Conservation (phyloP, 1,140 invertebrate genomes). For the Cataglyphis hispanica region DNA sequence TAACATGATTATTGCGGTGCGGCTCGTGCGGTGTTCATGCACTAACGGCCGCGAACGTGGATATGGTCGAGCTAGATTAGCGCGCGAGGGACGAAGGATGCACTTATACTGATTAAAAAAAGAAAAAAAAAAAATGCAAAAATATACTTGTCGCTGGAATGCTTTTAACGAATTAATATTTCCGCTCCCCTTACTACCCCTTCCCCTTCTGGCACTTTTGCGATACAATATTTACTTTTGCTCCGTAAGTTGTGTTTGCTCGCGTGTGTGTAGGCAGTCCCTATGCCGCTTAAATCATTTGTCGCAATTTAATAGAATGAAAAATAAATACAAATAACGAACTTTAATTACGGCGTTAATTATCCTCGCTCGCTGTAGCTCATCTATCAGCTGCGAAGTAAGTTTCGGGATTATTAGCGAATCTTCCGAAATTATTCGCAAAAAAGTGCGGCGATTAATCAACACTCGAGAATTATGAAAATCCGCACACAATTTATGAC, state of each 20-base stretch:
- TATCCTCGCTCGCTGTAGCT: constrained; percentile 39
- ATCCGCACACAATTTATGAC: neutral
- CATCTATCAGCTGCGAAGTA: neutral
- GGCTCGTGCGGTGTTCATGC: constrained; percentile 46
- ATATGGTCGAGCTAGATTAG: constrained; percentile 55
- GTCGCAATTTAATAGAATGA: constrained; percentile 64
- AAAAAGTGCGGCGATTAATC: constrained; percentile 4
- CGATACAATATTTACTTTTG: constrained; percentile 63
- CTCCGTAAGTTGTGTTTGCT: constrained; percentile 56
- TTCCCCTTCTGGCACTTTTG: constrained; percentile 36
- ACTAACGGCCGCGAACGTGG: constrained; percentile 19
- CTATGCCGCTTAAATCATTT: constrained; percentile 55
- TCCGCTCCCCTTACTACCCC: neutral
- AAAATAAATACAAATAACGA: constrained; percentile 58
- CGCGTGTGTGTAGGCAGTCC: constrained; percentile 9
- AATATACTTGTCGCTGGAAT: constrained; percentile 58
- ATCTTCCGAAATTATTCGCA: constrained; percentile 36
- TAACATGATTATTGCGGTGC: constrained; percentile 62
- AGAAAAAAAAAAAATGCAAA: constrained; percentile 37
- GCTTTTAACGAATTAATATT: constrained; percentile 59
- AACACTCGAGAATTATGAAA: neutral
- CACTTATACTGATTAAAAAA: constrained; percentile 68
- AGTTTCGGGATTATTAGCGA: neutral
- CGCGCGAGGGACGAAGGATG: constrained; percentile 47
- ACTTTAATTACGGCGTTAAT: constrained; percentile 63